Percentiles rank a stretch among this genome's conserved stretches.
Conservation (phyloP, 2,797 vertebrate species). For the Diglossa cyanea region DNA sequence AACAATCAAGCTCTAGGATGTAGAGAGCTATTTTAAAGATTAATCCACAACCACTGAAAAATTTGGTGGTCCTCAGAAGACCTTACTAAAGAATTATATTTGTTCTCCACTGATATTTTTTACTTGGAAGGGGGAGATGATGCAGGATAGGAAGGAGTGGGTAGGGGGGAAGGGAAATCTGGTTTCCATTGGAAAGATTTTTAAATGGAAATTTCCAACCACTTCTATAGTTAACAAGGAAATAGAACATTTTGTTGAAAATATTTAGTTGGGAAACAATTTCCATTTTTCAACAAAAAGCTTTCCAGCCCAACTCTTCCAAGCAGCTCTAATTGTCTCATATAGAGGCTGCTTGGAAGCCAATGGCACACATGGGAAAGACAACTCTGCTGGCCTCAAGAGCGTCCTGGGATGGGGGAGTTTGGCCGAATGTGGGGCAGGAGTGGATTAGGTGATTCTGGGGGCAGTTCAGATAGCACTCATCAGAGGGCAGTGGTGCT, state of each 20-base stretch:
- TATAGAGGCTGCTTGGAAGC: neutral
- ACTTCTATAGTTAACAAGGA: constrained; percentile 34
- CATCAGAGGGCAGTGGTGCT: constrained; percentile 11
- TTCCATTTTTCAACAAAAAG: constrained; percentile 33
- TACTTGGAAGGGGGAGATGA: neutral
- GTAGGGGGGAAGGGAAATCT: neutral
- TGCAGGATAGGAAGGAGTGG: neutral
- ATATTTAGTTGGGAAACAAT: constrained; percentile 55
- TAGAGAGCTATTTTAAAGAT: neutral
- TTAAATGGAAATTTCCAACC: constrained; percentile 54
- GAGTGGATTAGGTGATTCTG: neutral
- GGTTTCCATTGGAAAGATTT: constrained; percentile 55
- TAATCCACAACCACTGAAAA: neutral
- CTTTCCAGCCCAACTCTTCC: constrained; percentile 39
- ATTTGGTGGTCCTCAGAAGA: neutral
- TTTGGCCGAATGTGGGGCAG: accelerated
- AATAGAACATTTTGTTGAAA: constrained; percentile 40
- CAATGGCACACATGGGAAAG: neutral
- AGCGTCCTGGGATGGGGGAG: accelerated
- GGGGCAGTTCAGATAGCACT: neutral
- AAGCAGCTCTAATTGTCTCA: neutral
- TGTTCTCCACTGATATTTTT: neutral
- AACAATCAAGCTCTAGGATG: neutral
- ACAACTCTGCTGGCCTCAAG: neutral
- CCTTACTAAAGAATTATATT: neutral